Percentiles rank a stretch among this genome's conserved stretches.
Evolutionary conservation across 2,797 vertebrate genomes (phyloP).

Genomic region (Syndactyla subalaris): DNA sequence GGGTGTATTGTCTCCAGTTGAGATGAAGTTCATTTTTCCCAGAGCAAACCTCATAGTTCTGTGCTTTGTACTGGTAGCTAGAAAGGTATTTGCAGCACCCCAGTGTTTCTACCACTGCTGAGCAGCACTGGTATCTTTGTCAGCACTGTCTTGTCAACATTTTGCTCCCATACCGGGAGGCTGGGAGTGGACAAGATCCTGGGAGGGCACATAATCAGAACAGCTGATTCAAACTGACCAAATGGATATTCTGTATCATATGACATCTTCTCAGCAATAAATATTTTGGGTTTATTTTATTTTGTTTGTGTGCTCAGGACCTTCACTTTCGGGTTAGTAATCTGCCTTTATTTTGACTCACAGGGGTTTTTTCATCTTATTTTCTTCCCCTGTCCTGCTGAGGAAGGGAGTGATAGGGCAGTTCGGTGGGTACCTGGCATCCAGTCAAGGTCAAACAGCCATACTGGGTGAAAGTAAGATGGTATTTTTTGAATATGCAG

Average conservation of each 20-base stretch:
- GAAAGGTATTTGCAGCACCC: neutral
- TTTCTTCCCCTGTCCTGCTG: neutral
- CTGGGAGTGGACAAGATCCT: neutral
- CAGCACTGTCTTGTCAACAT: neutral
- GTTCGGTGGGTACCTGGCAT: neutral
- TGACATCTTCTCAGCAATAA: neutral
- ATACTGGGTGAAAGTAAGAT: neutral
- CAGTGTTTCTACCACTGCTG: neutral
- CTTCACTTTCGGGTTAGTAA: neutral
- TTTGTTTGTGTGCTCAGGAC: neutral
- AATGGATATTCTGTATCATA: neutral
- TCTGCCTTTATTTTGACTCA: neutral
- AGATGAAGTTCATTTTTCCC: neutral
- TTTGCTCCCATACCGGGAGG: neutral
- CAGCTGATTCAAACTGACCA: neutral
- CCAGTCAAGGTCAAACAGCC: neutral
- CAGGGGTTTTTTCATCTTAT: accelerated
- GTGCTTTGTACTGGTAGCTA: neutral
- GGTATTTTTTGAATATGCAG: neutral
- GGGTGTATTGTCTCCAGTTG: neutral
- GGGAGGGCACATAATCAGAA: neutral
- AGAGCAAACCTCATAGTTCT: neutral
- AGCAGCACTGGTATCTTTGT: neutral
- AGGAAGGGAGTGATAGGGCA: neutral
- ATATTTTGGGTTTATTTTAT: too few relatives aligned